Conservation (phyloP, 2,888 invertebrate genomes). For the Heliconius ethilla region DNA sequence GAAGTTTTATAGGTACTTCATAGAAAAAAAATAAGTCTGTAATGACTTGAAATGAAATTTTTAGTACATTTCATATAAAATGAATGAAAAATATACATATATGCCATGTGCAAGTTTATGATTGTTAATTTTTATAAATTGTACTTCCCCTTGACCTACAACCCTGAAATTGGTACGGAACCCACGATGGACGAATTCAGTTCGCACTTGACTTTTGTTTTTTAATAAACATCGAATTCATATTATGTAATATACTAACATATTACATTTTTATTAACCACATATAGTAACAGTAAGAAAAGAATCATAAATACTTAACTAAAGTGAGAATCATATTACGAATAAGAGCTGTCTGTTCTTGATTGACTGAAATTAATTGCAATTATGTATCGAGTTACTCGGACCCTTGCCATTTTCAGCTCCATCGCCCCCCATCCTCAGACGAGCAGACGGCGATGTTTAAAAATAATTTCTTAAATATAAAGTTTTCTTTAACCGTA, state of each 20-base stretch:
- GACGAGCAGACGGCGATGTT: slow-evolving; percentile 43
- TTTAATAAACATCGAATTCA: neutral
- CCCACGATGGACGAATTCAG: no score
- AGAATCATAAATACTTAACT: slow-evolving; percentile 46
- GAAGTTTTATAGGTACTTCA: no score
- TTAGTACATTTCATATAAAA: no score
- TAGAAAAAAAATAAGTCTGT: no score
- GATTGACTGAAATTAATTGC: slow-evolving; percentile 72
- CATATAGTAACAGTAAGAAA: neutral
- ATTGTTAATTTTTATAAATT: no score
- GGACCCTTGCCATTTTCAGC: slow-evolving; percentile 55
- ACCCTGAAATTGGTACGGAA: no score
- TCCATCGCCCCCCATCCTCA: slow-evolving; percentile 44
- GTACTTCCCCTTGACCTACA: no score
- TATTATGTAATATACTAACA: neutral
- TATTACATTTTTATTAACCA: neutral
- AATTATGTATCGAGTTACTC: slow-evolving; percentile 68
- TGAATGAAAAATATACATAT: no score
- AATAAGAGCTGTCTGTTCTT: slow-evolving; percentile 50
- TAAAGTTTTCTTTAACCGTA: neutral
- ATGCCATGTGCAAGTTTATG: no score
- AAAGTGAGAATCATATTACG: slow-evolving; percentile 57
- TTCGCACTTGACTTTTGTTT: no score
- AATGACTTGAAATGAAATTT: no score
- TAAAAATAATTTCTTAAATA: slow-evolving; percentile 35